phyloP scores from a whole-genome alignment of 2,797 vertebrate species.

The Nannoperca australis region DNA sequence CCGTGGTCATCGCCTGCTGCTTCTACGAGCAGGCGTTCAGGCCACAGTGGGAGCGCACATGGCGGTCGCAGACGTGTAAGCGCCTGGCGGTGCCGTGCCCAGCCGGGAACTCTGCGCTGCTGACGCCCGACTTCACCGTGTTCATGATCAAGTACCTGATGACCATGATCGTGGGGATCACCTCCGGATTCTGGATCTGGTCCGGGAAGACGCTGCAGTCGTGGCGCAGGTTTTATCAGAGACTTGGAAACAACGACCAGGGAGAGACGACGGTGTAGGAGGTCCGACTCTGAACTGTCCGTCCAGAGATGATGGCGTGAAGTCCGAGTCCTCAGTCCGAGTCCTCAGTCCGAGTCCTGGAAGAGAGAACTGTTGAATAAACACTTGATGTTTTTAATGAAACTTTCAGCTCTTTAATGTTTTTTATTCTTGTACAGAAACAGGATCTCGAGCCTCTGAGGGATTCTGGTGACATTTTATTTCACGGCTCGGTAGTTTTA shows the following conservation, averaged over 20 bases:
- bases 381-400: not conserved
- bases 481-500: not conserved
- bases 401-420: not conserved
- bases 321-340: no score
- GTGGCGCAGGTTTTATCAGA: conserved; percentile 91
- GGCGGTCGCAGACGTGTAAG: conserved; percentile 91
- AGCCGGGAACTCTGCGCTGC: conserved; percentile 82
- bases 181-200: conserved; percentile 96
- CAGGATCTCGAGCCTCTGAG: not conserved
- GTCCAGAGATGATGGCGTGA: not conserved
- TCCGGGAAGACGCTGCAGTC: conserved; percentile 94
- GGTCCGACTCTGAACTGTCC: not conserved
- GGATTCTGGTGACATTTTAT: not conserved
- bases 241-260: conserved; percentile 88
- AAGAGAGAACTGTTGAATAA: not conserved
- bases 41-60: conserved; percentile 91
- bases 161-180: conserved; percentile 96
- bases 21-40: conserved; percentile 94
- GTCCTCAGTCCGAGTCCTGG: no score
- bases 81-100: conserved; percentile 91
- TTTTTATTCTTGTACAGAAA: not conserved
- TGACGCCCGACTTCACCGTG: conserved; percentile 92
- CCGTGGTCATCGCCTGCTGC: conserved; percentile 91
- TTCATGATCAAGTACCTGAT: conserved; percentile 97
- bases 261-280: conserved; percentile 90